A percentile compares a stretch with the other conserved stretches of the same genome.
phyloP scores from a whole-genome alignment of 2,888 invertebrate species.

The Patella caerulea region DNA sequence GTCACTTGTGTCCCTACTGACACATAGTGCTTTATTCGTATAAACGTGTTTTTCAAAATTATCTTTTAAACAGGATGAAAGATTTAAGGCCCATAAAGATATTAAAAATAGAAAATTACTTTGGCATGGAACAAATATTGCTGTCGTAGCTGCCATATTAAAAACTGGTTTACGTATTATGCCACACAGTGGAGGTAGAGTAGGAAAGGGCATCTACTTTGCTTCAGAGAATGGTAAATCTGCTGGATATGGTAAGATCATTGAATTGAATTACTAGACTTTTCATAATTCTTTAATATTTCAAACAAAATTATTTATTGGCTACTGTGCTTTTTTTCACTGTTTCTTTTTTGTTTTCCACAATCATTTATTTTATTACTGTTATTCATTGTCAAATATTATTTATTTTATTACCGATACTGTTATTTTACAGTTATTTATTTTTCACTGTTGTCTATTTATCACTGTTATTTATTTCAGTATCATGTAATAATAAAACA shows the following conservation, averaged over 20 bases:
- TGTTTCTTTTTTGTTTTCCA: too few species aligned
- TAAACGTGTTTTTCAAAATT: neutral
- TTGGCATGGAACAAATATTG: conserved; percentile 73
- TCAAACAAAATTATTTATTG: too few species aligned
- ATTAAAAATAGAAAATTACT: conserved; percentile 69
- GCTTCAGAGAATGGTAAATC: conserved; percentile 73
- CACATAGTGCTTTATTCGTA: too few species aligned
- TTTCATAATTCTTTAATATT: too few species aligned
- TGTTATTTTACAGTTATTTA: neutral
- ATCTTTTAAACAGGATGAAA: conserved; percentile 46
- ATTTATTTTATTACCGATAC: conserved; percentile 1
- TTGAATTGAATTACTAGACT: too few species aligned
- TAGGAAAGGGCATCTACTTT: conserved; percentile 73
- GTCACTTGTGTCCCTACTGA: too few species aligned
- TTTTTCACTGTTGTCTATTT: neutral
- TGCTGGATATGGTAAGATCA: conserved; percentile 70
- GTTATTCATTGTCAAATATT: neutral
- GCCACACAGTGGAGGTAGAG: conserved; percentile 73
- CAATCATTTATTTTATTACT: too few species aligned
- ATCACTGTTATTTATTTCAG: conserved; percentile 47
- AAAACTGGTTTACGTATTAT: conserved; percentile 73
- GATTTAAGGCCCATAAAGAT: conserved; percentile 64
- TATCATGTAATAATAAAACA: conserved; percentile 56
- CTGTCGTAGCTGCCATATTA: conserved; percentile 73
- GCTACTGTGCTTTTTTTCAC: too few species aligned